A percentile compares a stretch with the other conserved stretches of the same genome.
These are phyloP conservation scores for Melieria crassipennis DNA, from an alignment of 2,888 invertebrate species.

Conservation along the genomic window DNA sequence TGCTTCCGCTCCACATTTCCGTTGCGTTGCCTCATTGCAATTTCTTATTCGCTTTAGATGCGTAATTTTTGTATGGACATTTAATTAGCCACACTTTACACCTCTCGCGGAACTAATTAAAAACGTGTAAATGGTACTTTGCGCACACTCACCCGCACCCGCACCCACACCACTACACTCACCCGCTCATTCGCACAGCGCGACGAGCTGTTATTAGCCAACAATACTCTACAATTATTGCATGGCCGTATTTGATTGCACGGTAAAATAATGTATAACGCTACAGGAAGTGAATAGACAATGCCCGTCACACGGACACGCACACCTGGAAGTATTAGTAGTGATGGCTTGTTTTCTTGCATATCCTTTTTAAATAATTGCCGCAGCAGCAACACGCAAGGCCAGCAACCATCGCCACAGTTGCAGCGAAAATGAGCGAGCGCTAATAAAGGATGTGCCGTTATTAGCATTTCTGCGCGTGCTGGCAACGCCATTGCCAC, in stretches of 20 bases:
- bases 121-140: too few relatives aligned
- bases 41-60: too few relatives aligned
- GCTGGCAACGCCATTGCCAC: slow-evolving; percentile 24
- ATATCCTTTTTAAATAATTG: background rate
- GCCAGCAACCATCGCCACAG: background rate
- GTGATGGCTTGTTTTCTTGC: slow-evolving; percentile 2
- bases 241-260: background rate
- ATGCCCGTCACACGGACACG: background rate
- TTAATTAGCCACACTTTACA: too few relatives aligned
- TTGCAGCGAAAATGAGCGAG: background rate
- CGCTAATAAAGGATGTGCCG: slow-evolving; percentile 18
- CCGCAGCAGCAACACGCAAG: background rate
- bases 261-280: background rate
- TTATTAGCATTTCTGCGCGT: slow-evolving; percentile 25
- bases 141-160: background rate
- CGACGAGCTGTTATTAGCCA: slow-evolving; percentile 12
- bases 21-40: too few relatives aligned
- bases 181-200: background rate
- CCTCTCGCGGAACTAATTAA: too few relatives aligned
- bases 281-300: background rate
- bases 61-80: too few relatives aligned
- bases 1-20: too few relatives aligned
- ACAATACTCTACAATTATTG: background rate
- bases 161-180: background rate
- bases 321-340: background rate